Base-by-base conservation (phyloP, 2,888 invertebrate species). In the Ceramica pisi region DNA sequence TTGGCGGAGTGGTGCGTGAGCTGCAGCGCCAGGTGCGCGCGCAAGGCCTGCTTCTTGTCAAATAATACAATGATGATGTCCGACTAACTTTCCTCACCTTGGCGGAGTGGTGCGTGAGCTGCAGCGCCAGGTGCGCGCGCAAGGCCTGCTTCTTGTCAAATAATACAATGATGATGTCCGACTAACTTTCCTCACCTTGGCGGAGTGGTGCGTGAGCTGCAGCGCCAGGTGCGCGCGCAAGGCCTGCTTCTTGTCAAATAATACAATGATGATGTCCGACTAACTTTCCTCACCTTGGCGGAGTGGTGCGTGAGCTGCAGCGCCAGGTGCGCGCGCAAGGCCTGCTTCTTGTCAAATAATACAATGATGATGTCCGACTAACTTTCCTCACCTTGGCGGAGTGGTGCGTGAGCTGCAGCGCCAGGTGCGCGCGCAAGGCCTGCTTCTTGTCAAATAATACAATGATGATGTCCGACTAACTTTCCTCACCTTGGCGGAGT, bases 11-110 rank as follows among this genome's bases (percentile, higher is more conserved):
- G 97, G 76, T 97, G 97, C 0, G 97, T 97, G 82, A 98, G 97
- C 89, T 98, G 98, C 84, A 98, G 96, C 0, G 98, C 98, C 41
- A 98, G 96, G 83, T 98, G 98, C 50, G 98, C 97, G 26, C 98
- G 95, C 68, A 98, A 95, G 0, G 98, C 97, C 78, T 97, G 97
- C 86, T 97, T 98, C 89, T 97, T 96, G 9, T 31, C 31, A 4
- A 31, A 31, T 31, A 31, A 31, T 31, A 31, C 31, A 31, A 31
- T 31, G 31, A 31, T 31, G 31, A 41, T 31, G n/a, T 62, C 65
- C 5, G 44, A 72, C 65, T 71, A 74, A 67, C 57, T 59, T 53
- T 48, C 3, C 21, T 68, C 88, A 97, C 96, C 92, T 97, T 97
- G 41, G 96, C 96, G 2, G 97, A 97, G 82, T 97, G 97, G 76